Evolutionary conservation across 2,888 invertebrate genomes (phyloP).

Genomic region (Drosophila helvetica): DNA sequence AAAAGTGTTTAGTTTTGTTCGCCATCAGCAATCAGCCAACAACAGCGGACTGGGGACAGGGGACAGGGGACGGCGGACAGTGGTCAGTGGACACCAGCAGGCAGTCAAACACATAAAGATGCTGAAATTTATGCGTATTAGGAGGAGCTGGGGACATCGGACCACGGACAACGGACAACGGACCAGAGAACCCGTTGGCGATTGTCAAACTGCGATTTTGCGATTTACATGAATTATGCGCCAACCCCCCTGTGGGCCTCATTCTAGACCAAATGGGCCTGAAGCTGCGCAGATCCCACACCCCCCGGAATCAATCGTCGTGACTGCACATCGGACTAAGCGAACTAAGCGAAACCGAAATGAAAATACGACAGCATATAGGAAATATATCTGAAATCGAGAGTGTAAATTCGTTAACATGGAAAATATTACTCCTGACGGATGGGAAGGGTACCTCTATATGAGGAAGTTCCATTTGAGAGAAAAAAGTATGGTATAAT

Average conservation of each 20-base stretch:
- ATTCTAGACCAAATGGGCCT: constrained; percentile 4
- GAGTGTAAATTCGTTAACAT: no score
- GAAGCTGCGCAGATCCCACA: background rate
- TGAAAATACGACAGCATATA: no score
- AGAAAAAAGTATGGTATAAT: no score
- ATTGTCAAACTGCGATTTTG: constrained; percentile 34
- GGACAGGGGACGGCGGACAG: background rate
- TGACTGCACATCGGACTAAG: no score
- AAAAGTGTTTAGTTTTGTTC: constrained; percentile 58
- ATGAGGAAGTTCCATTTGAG: no score
- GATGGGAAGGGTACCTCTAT: no score
- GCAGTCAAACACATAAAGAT: constrained; percentile 45
- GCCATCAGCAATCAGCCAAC: constrained; percentile 37
- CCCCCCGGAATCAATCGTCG: no score
- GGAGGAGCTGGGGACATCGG: background rate
- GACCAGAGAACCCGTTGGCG: constrained; percentile 9
- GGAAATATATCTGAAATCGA: no score
- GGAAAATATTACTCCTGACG: no score
- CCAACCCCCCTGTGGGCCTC: background rate
- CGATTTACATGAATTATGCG: constrained; percentile 47
- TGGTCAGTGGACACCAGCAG: background rate
- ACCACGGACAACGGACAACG: background rate
- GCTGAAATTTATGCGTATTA: constrained; percentile 46
- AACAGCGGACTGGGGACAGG: background rate
- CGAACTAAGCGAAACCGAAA: no score